Base-by-base conservation (phyloP, 2,888 invertebrate genomes). In the Sthenelais limicola region DNA sequence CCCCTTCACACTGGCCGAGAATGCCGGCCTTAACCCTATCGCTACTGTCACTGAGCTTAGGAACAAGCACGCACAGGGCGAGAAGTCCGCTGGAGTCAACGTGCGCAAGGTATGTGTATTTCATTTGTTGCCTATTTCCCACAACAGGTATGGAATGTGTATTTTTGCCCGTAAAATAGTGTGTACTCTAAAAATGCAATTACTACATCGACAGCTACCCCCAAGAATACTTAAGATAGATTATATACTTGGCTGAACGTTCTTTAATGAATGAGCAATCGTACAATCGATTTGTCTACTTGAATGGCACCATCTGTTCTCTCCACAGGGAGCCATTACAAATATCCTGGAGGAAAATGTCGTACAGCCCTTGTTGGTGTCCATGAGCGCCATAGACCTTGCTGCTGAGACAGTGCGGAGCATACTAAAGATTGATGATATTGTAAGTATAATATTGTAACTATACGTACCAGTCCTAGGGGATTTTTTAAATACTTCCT, bases 351-450 rank as follows among this genome's bases (percentile, higher is more conserved):
- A 96, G 79, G 98, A 99, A 89, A 94, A 96, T 90, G 98, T 99
- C 73, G 93, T 99, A 74, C 99, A 99, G 89, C 99, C 99, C 56
- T 91, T 99, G 81, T 91, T 98, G 85, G 99, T 99, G 69, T 95
- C 96, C 73, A 93, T 93, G 68, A 96, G 96, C 80, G 96, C 97
- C 66, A 92, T 99, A 80, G 95, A 93, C 71, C 92, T 99, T 82
- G 94, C 99, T 77, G 94, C 98, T 0, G 99, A 99, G 90, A 98
- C 98, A 68, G 95, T 98, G 76, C 92, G 98, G 82, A 95, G 96
- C 82, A 98, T 99, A 89, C 91, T 99, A 86, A 99, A 99, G 91
- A 99, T 99, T 84, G 99, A 99, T 89, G 99, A 99, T 89, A 98
- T 99, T 43, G 80, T 80, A 73, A 79, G 78, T 78, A 68, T 58